phyloP scores from a whole-genome alignment of 2,797 vertebrate species.

The Melanogrammus aeglefinus region DNA sequence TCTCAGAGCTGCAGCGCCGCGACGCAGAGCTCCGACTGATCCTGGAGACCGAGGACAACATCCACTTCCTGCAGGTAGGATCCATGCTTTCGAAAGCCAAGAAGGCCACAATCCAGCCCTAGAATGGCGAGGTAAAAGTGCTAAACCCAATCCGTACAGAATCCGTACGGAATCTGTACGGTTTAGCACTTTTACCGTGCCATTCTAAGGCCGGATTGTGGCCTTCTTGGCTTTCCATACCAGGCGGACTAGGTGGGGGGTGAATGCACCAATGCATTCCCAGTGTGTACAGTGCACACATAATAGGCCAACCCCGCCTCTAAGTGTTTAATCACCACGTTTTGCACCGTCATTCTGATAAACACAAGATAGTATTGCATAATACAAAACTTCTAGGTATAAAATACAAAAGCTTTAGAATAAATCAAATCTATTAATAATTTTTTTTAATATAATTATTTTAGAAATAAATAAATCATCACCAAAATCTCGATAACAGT shows the following conservation, averaged over 20 bases:
- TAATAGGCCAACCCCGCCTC: neutral
- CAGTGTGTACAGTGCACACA: neutral
- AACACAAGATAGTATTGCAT: neutral
- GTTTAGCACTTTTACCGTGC: too few species aligned
- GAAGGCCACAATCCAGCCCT: too few species aligned
- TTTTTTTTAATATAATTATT: too few species aligned
- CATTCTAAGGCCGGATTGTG: too few species aligned
- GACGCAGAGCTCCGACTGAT: constrained; percentile 69
- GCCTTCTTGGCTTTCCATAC: too few species aligned
- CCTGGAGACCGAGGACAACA: constrained; percentile 73
- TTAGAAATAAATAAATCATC: neutral
- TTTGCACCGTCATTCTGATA: neutral
- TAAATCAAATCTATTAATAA: neutral
- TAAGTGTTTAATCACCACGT: neutral
- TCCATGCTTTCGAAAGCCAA: too few species aligned
- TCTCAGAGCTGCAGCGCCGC: constrained; percentile 74
- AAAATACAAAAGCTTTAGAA: neutral
- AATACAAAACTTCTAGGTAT: neutral
- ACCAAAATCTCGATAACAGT: neutral
- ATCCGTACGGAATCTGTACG: too few species aligned
- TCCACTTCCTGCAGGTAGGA: constrained; percentile 75
- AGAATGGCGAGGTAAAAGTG: too few species aligned
- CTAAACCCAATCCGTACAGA: too few species aligned
- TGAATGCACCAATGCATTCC: neutral
- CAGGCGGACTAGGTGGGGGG: too few species aligned